Conservation (phyloP, 1,140 invertebrate species). For the Nephila pilipes region DNA sequence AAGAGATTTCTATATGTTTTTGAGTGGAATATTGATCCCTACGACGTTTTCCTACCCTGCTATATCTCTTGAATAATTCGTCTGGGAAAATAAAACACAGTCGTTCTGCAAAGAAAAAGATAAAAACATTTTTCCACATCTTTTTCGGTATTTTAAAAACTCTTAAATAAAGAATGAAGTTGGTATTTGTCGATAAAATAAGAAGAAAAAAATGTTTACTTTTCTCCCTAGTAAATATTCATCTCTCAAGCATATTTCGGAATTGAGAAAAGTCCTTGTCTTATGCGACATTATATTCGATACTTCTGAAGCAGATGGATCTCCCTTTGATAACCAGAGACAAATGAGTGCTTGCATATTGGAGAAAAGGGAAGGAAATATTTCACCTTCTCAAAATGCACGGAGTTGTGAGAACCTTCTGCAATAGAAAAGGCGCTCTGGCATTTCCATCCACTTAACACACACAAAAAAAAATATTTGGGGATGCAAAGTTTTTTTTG, state of each 20-base stretch:
- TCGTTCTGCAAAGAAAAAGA: neutral
- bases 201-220: neutral
- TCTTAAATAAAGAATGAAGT: neutral
- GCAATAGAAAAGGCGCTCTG: neutral
- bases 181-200: neutral
- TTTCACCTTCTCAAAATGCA: neutral
- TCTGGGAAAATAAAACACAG: neutral
- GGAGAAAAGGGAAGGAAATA: neutral
- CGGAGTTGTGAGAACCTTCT: neutral
- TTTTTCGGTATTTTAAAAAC: neutral
- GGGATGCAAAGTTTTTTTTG: neutral
- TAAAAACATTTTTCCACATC: neutral
- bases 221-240: neutral
- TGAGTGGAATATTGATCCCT: too few species aligned
- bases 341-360: neutral
- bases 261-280: neutral
- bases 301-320: neutral
- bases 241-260: neutral
- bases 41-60: too few species aligned
- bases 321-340: neutral
- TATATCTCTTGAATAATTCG: neutral
- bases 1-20: too few species aligned
- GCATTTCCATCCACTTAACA: neutral
- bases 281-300: neutral
- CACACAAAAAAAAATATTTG: neutral